Conservation (phyloP, 1,140 invertebrate species). For the Hyphantria cunea region DNA sequence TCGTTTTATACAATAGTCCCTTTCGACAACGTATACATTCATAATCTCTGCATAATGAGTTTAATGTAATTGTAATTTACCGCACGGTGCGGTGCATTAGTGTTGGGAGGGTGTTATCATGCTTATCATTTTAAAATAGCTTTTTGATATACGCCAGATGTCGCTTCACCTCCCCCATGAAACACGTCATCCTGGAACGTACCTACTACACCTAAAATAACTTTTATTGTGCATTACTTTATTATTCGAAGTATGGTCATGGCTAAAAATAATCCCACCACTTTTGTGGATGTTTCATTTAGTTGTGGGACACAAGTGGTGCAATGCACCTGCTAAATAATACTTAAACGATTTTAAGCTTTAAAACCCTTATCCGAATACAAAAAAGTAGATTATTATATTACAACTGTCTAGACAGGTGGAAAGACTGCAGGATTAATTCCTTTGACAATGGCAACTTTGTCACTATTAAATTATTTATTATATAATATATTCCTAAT, state of each 20-base stretch:
- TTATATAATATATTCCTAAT: no score
- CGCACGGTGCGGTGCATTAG: slow-evolving; percentile 49
- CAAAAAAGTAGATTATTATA: no score
- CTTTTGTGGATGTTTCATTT: neutral
- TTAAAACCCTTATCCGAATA: no score
- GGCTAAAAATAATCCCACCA: neutral
- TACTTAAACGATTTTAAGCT: neutral
- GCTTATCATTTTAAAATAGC: slow-evolving; percentile 54
- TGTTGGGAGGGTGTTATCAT: slow-evolving; percentile 43
- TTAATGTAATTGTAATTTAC: slow-evolving; percentile 53
- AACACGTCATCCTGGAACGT: slow-evolving; percentile 17
- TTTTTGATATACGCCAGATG: slow-evolving; percentile 56
- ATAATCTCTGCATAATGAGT: slow-evolving; percentile 45
- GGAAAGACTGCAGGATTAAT: neutral
- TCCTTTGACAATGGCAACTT: no score
- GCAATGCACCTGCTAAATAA: neutral
- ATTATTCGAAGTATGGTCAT: slow-evolving; percentile 10
- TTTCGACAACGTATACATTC: slow-evolving; percentile 23
- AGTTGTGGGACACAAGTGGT: neutral
- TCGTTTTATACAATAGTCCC: slow-evolving; percentile 23
- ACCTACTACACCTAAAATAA: slow-evolving; percentile 12
- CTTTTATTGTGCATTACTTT: slow-evolving; percentile 15
- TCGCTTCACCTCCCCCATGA: slow-evolving; percentile 34
- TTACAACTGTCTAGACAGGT: no score
- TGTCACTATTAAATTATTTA: no score